Evolutionary conservation across 1,140 invertebrate species (phyloP).

Genomic region (Rhopalosiphum maidis): DNA sequence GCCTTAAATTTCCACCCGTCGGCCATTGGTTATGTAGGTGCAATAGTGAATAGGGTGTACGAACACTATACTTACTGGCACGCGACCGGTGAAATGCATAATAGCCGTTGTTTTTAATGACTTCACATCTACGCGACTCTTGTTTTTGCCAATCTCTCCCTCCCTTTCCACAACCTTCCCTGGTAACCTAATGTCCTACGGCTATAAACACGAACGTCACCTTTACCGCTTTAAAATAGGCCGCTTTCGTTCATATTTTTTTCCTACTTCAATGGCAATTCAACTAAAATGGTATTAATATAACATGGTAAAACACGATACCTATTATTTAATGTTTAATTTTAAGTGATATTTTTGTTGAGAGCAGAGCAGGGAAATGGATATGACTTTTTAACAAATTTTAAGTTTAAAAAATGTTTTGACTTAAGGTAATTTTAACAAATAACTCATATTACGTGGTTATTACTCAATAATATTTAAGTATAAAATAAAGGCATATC

Average conservation of each 20-base stretch:
- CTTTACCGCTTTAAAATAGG: conserved; percentile 26
- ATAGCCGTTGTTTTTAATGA: conserved; percentile 54
- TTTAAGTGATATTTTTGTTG: conserved; percentile 19
- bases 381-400: neutral
- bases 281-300: conserved; percentile 36
- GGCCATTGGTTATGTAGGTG: neutral
- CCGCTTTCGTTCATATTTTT: neutral
- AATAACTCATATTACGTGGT: neutral
- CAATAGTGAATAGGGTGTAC: neutral
- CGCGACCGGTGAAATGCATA: conserved; percentile 43
- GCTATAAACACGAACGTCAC: conserved; percentile 52
- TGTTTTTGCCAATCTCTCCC: conserved; percentile 37
- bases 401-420: neutral
- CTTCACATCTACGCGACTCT: conserved; percentile 36
- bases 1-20: neutral
- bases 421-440: neutral
- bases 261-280: conserved; percentile 19
- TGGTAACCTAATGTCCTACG: conserved; percentile 3
- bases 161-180: neutral
- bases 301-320: conserved; percentile 43
- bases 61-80: conserved; percentile 40
- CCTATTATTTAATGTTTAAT: conserved; percentile 48
- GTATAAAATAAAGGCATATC: neutral
- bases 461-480: neutral
- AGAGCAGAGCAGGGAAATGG: neutral